Base-by-base conservation (phyloP, 2,797 vertebrate species). In the Pitangus sulphuratus region DNA sequence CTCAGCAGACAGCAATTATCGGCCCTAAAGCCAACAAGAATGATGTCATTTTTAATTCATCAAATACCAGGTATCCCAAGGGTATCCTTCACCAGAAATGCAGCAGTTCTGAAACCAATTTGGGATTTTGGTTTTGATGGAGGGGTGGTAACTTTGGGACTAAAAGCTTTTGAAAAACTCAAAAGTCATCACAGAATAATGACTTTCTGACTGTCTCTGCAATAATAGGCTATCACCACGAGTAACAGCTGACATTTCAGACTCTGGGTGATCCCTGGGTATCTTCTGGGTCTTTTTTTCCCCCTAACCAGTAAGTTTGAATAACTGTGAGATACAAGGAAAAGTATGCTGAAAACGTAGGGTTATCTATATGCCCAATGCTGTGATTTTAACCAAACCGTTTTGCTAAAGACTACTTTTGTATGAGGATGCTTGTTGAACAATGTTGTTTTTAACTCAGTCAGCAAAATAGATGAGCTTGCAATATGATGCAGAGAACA, bases 41-140 rank as follows among this genome's bases (percentile, higher is more conserved):
- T 92, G 39, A 93, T 90, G 88, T 92, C 12, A 94, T 84, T 90
- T 93, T 95, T 53, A 92, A 91, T 95, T 90, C 81, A 74, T 82
- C 81, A 84, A 74, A 87, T 83, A 82, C 56, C 88, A 77, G 90
- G 86, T 95, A 70, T 89, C 75, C 75, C 84, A 70, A 53, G 81
- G 86, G 84, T n/a, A 54, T 69, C 66, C 66, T 87, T 91, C 88
- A 37, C 61, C 74, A 91, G 83, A 88, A 95, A 84, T 8, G 28
- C 4, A 84, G 42, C 50, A 19, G 30, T 81, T 90, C 61, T 93
- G 79, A 84, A 94, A 76, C 31, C 74, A 71, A 2, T 86, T 84
- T 87, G 58, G 30, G 42, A 39, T 93, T 94, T 92, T 92, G 92
- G 62, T 64, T 94, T 77, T 79, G 66, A 74, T 44, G 42, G 31